These are phyloP conservation scores for Danio kyathit DNA, from an alignment of 2,797 vertebrate species.

Conservation along the genomic window DNA sequence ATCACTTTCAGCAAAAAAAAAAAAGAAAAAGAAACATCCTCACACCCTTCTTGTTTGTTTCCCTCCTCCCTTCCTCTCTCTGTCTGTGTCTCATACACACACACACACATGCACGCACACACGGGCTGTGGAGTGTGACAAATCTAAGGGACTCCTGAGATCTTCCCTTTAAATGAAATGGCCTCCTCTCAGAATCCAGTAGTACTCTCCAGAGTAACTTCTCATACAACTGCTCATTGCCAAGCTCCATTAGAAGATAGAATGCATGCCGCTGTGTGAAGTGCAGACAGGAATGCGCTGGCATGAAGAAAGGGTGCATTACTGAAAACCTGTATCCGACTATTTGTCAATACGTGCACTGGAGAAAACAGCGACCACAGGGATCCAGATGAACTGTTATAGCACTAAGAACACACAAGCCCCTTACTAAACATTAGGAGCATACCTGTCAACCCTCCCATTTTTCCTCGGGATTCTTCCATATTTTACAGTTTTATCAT, in stretches of 20 bases:
- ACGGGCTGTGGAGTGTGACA: conserved; percentile 52
- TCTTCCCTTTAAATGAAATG: conserved; percentile 58
- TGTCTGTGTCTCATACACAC: conserved; percentile 20
- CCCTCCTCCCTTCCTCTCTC: background rate
- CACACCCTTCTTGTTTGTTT: conserved; percentile 22
- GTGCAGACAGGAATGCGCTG: conserved; percentile 27
- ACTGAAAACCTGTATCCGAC: background rate
- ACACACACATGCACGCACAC: background rate
- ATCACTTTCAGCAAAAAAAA: conserved; percentile 55
- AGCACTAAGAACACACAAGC: no score
- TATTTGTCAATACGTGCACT: no score
- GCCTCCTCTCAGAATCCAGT: conserved; percentile 44
- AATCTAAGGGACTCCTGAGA: conserved; percentile 55
- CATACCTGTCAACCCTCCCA: no score
- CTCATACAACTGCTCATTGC: conserved; percentile 35
- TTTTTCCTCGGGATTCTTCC: no score
- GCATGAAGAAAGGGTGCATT: background rate
- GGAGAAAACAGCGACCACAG: no score
- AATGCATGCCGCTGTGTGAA: conserved; percentile 25
- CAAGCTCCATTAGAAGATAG: conserved; percentile 40
- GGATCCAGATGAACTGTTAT: no score
- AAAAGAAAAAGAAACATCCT: conserved; percentile 43
- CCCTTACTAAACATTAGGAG: no score
- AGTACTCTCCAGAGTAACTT: conserved; percentile 45
- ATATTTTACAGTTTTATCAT: no score